Conservation (phyloP, 1,140 invertebrate species). For the Ectropis grisescens region DNA sequence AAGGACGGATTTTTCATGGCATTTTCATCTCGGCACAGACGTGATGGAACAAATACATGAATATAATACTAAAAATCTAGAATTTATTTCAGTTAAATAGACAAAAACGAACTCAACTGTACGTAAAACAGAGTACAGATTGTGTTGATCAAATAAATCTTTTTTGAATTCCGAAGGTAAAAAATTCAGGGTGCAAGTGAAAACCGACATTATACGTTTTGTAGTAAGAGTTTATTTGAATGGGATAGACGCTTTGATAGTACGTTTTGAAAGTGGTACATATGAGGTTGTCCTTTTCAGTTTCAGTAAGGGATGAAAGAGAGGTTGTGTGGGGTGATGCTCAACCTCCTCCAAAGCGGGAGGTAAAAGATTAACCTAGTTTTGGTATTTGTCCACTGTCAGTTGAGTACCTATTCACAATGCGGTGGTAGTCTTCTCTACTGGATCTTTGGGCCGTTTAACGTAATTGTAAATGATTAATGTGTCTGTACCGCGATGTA, state of each 20-base stretch:
- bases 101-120: slow-evolving; percentile 36
- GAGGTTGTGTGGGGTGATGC: slow-evolving; percentile 36
- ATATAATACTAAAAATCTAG: slow-evolving; percentile 58
- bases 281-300: slow-evolving; percentile 35
- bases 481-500: slow-evolving; percentile 49
- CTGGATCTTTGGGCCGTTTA: slow-evolving; percentile 60
- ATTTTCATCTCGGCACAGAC: slow-evolving; percentile 58
- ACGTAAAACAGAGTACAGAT: slow-evolving; percentile 34
- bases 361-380: slow-evolving; percentile 68
- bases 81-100: slow-evolving; percentile 16
- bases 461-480: slow-evolving; percentile 69
- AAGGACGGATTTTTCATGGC: slow-evolving; percentile 48
- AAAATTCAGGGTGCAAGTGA: slow-evolving; percentile 29
- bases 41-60: slow-evolving; percentile 62
- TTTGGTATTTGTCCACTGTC: slow-evolving; percentile 69
- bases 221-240: slow-evolving; percentile 13
- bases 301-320: slow-evolving; percentile 33
- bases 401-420: slow-evolving; percentile 67
- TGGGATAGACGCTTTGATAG: slow-evolving; percentile 10
- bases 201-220: slow-evolving; percentile 19
- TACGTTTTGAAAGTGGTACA: slow-evolving; percentile 24
- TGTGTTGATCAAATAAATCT: slow-evolving; percentile 35
- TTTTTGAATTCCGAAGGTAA: slow-evolving; percentile 57
- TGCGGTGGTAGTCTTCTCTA: slow-evolving; percentile 53
- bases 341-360: slow-evolving; percentile 44